phyloP scores from a whole-genome alignment of 2,888 invertebrate species.

The Acanthoscelides obtectus region DNA sequence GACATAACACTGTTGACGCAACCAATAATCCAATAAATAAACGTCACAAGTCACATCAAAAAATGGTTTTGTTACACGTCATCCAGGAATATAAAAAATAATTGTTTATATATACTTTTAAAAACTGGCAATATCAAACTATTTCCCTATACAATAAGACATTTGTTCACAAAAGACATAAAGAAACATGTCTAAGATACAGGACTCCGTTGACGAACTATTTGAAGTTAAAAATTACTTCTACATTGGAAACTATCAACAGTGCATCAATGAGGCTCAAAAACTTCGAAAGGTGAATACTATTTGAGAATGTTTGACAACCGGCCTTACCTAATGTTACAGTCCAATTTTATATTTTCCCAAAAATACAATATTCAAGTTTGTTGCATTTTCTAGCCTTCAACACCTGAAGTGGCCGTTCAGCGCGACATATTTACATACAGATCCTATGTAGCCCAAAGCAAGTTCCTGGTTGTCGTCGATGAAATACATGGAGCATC shows the following conservation, averaged over 20 bases:
- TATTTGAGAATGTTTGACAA: background rate
- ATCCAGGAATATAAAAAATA: no score
- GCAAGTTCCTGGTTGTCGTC: conserved; percentile 83
- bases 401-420: conserved; percentile 61
- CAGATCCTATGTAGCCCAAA: conserved; percentile 86
- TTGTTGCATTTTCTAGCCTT: conserved; percentile 59
- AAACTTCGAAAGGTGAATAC: conserved; percentile 65
- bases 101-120: no score
- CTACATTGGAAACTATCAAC: conserved; percentile 94
- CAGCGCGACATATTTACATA: conserved; percentile 83
- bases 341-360: no score
- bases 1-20: no score
- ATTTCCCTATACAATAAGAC: no score
- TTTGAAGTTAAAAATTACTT: conserved; percentile 96
- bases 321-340: no score
- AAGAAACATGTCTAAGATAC: conserved; percentile 67
- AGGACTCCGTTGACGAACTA: conserved; percentile 81
- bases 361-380: background rate
- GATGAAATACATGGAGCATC: conserved; percentile 81
- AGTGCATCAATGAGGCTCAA: conserved; percentile 91
- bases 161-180: no score
- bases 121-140: no score
- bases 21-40: no score
- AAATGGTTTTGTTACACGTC: no score
- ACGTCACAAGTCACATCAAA: no score